A percentile compares a stretch with the other conserved stretches of the same genome.
These are phyloP conservation scores for Drosophila formosana DNA, from an alignment of 2,888 invertebrate species.

Conservation along the genomic window DNA sequence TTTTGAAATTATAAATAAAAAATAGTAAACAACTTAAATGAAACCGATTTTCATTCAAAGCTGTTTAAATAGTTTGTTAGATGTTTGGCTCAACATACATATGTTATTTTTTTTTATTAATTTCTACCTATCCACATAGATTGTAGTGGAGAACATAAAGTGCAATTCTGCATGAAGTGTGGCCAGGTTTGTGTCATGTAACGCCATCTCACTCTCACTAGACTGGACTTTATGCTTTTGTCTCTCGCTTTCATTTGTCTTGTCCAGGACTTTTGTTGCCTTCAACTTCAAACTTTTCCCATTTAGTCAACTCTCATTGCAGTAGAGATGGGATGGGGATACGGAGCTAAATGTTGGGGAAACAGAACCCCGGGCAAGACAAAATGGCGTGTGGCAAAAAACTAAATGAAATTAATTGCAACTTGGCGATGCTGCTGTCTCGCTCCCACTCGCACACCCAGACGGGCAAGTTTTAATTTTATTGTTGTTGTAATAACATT, in stretches of 20 bases:
- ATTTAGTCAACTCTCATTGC: slow-evolving; percentile 69
- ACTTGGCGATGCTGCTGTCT: slow-evolving; percentile 56
- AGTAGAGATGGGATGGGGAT: slow-evolving; percentile 11
- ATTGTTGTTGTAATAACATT: slow-evolving; percentile 78
- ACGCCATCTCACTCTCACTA: slow-evolving; percentile 27
- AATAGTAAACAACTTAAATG: neutral
- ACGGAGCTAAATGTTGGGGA: neutral
- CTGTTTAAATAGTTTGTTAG: neutral
- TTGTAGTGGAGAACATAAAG: slow-evolving; percentile 4
- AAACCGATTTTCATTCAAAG: neutral
- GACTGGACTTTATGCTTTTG: slow-evolving; percentile 31
- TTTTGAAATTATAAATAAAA: too few species aligned
- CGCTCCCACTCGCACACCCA: slow-evolving; percentile 31
- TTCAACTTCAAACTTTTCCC: slow-evolving; percentile 79
- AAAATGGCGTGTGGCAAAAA: slow-evolving; percentile 74
- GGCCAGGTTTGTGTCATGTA: slow-evolving; percentile 5
- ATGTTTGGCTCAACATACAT: too few species aligned
- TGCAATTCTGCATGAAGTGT: slow-evolving; percentile 35
- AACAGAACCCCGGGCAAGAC: slow-evolving; percentile 24
- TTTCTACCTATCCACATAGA: neutral
- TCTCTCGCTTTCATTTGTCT: slow-evolving; percentile 65
- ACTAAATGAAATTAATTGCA: slow-evolving; percentile 80
- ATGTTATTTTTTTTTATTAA: too few species aligned
- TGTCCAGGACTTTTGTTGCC: slow-evolving; percentile 74
- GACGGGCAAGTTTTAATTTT: slow-evolving; percentile 70